phyloP scores from a whole-genome alignment of 2,797 vertebrate species.

The Sebastes jordani region DNA sequence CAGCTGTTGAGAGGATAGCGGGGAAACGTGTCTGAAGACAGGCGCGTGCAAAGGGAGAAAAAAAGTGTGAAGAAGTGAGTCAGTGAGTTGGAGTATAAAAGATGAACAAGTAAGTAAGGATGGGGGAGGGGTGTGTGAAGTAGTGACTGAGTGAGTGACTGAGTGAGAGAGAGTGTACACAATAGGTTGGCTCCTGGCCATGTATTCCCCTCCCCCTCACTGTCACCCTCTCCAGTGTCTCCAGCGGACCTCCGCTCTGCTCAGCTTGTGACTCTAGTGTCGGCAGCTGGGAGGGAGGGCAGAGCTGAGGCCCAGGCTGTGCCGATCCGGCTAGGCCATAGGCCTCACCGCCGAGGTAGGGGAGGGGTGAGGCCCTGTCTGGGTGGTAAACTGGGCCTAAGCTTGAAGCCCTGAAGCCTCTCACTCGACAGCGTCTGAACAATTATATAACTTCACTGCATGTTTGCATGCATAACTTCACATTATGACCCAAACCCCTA shows the following conservation, averaged over 20 bases:
- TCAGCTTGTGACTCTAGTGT: conserved; percentile 75
- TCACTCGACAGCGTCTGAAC: conserved; percentile 33
- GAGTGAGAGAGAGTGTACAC: conserved; percentile 72
- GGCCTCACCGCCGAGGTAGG: conserved; percentile 68
- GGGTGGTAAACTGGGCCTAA: conserved; percentile 62
- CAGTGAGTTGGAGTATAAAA: conserved; percentile 70
- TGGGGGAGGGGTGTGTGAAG: conserved; percentile 77
- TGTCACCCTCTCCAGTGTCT: conserved; percentile 78
- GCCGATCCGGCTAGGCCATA: conserved; percentile 75
- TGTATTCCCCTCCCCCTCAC: conserved; percentile 76
- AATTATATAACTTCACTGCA: conserved; percentile 48
- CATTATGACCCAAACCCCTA: conserved; percentile 22
- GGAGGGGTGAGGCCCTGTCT: conserved; percentile 72
- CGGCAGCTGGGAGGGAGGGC: conserved; percentile 72
- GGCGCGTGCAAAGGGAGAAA: conserved; percentile 8
- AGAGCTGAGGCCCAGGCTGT: conserved; percentile 80
- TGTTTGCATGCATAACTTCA: conserved; percentile 30
- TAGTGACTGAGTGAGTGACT: conserved; percentile 65
- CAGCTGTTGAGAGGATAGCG: conserved; percentile 30
- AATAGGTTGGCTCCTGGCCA: conserved; percentile 83
- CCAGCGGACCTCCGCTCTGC: conserved; percentile 72
- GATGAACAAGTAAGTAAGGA: conserved; percentile 66
- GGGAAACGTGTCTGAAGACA: conserved; percentile 29
- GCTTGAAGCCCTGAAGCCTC: conserved; percentile 42
- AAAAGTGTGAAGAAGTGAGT: conserved; percentile 59